Base-by-base conservation (phyloP, 2,797 vertebrate genomes). In the Somateria mollissima region DNA sequence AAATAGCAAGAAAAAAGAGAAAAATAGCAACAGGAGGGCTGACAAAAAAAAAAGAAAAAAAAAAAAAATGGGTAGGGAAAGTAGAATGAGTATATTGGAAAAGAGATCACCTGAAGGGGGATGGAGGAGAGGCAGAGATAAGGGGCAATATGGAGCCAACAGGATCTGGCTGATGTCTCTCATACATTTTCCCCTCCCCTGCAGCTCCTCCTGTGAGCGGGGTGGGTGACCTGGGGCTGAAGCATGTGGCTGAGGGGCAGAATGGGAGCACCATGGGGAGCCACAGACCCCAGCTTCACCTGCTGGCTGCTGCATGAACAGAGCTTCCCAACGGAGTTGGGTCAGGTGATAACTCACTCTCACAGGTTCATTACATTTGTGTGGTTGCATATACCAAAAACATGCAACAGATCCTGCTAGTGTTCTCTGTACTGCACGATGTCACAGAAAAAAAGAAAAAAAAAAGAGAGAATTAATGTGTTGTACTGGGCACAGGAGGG, bases 221-320 rank as follows among this genome's bases (percentile, higher is more conserved):
- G 17, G 34, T 15, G 24, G n/a, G 30, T 7, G 2, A 30, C n/a
- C 24, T 32, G 20, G 28, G 54, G 18, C 43, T 49, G 32, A 67
- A n/a, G 14, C 6, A 13, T 16, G 5, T 15, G 6, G 2, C 13
- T 3, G 24, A 20, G 25, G 20, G 58, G 70, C 34, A 51, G 54
- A 36, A 25, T 34, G 20, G 37, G 53, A 45, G n/a, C 19, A 41
- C 54, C 4, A 3, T 8, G 56, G 43, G 51, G 25, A 36, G n/a
- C 32, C 3, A 0, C 37, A 8, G 21, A 73, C 32, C 34, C 62
- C 3, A 1, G n/a, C 56, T 60, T 47, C 61, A 39, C 43, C 67
- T 20, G 34, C 32, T 4, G 2, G 30, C 54, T 41, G n/a, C 24
- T 3, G 4, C 14, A 0, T 4, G 1, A 69, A 14, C 20, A 10